Conservation (phyloP, 2,888 invertebrate genomes). For the Drosophila sordidula region DNA sequence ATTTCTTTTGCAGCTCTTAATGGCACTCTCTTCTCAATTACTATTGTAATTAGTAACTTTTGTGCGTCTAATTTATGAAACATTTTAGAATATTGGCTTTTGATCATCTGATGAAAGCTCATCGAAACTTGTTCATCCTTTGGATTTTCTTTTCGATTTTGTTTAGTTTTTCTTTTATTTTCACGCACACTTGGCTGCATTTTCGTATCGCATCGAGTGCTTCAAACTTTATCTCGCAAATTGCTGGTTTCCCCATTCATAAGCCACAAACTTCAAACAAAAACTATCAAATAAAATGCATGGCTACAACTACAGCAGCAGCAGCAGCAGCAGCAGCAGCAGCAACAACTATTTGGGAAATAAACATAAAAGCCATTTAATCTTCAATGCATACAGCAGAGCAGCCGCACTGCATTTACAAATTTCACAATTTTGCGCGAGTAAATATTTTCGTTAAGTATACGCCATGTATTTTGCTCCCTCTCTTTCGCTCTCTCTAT, state of each 20-base stretch:
- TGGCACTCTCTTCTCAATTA: neutral
- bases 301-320: conserved; percentile 3
- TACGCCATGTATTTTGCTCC: conserved; percentile 51
- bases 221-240: conserved; percentile 37
- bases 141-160: conserved; percentile 4
- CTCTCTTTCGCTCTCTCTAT: conserved; percentile 1
- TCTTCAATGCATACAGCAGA: conserved; percentile 53
- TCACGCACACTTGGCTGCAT: conserved; percentile 38
- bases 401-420: conserved; percentile 17
- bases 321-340: conserved; percentile 27
- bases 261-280: conserved; percentile 32
- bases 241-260: conserved; percentile 34
- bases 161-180: conserved; percentile 10
- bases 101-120: neutral
- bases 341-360: conserved; percentile 59
- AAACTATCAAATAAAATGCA: conserved; percentile 34
- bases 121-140: neutral
- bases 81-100: neutral
- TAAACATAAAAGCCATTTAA: conserved; percentile 78
- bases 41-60: neutral
- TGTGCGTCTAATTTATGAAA: neutral
- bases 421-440: conserved; percentile 43
- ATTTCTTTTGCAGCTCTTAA: neutral
- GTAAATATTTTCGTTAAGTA: conserved; percentile 74
- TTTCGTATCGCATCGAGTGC: conserved; percentile 13